Conservation (phyloP, 2,888 invertebrate species). For the Crocallis elinguaria region DNA sequence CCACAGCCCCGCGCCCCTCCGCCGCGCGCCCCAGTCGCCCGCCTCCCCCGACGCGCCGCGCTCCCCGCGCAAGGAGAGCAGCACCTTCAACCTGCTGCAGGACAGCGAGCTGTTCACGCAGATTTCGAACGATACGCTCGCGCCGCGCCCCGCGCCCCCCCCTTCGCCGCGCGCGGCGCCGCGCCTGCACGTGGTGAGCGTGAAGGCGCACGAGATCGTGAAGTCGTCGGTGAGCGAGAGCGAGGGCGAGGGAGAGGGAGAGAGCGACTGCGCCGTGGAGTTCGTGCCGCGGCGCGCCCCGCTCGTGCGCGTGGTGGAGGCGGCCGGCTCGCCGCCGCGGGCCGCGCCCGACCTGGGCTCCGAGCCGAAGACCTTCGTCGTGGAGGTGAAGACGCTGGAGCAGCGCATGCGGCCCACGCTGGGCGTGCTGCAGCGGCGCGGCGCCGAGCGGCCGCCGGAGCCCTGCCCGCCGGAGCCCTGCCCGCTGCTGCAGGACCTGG, state of each 20-base stretch:
- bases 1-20: conserved; percentile 31
- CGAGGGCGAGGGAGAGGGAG: conserved; percentile 74
- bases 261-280: conserved; percentile 79
- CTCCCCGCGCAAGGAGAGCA: conserved; percentile 77
- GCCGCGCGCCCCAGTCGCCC: conserved; percentile 43
- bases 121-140: conserved; percentile 83
- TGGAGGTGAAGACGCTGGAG: conserved; percentile 68
- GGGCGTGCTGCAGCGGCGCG: conserved; percentile 61
- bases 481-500: conserved; percentile 49
- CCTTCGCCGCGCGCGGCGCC: conserved; percentile 30
- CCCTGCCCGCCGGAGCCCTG: conserved; percentile 14
- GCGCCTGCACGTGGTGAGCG: conserved; percentile 85
- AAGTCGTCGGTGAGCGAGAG: conserved; percentile 84
- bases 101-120: conserved; percentile 89
- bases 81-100: conserved; percentile 87
- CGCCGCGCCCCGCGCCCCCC: conserved; percentile 34
- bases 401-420: conserved; percentile 70
- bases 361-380: conserved; percentile 71
- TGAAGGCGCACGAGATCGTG: conserved; percentile 88
- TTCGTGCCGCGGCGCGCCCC: conserved; percentile 83
- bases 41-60: conserved; percentile 41
- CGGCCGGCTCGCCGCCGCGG: conserved; percentile 8
- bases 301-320: conserved; percentile 73
- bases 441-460: conserved; percentile 35
- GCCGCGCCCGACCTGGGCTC: conserved; percentile 55